Base-by-base conservation (phyloP, 1,140 invertebrate species). In the Adelges cooleyi region DNA sequence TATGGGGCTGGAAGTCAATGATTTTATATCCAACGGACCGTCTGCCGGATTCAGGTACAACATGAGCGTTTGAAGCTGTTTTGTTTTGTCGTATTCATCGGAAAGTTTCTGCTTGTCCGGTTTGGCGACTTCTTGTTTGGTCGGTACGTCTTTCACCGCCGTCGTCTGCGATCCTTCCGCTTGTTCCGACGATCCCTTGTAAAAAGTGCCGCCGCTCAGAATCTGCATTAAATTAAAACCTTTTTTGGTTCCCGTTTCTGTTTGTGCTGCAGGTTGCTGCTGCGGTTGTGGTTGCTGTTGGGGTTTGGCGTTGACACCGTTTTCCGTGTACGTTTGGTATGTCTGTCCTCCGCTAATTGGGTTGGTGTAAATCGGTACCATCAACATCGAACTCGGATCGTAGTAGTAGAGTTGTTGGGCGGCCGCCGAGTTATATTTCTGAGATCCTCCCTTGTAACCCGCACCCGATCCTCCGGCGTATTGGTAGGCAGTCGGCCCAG, bases 211-310 rank as follows among this genome's bases (percentile, higher is more conserved):
- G 8, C 56, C 56, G 33, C 17, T 62, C 15, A 62, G 22, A 20
- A 62, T 62, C 4, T 62, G 42, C 56, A 62, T 62, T 62, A 62
- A 62, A 46, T 62, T 62, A 48, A 62, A 62, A 15, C 42, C 17
- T n/a, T 5, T 62, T 46, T 48, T 46, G 17, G 6, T 13, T 27
- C 5, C 5, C 29, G 25, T 25, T 15, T 33, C 17, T 18, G 11
- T 6, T 46, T 29, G 56, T 62, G 17, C 25, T n/a, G 25, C 3
- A 29, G 42, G 17, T 20, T 20, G 42, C 13, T 62, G 42, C 25
- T 44, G 40, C 18, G 36, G 18, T 38, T 38, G 36, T 38, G 6
- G 36, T 38, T 40, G 3, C 25, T 17, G 44, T n/a, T 3, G 33
- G 42, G 38, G 42, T 29, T 62, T 46, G 29, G 25, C 20, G 33